These are phyloP conservation scores for Deroptyus accipitrinus DNA, from an alignment of 2,113 vertebrate species.

Conservation along the genomic window DNA sequence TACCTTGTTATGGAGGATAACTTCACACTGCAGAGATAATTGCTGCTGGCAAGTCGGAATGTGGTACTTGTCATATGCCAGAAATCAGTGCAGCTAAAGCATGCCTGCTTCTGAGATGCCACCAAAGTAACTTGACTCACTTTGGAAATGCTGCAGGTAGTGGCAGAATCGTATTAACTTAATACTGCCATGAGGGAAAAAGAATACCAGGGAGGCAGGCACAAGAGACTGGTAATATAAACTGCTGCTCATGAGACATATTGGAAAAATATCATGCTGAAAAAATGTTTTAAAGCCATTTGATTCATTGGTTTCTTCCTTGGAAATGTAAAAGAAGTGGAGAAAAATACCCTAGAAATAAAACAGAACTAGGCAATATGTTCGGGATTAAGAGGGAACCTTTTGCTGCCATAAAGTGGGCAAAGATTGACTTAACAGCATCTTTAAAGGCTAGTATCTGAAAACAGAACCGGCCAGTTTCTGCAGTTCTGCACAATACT, in stretches of 20 bases:
- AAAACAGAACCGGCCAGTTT: not conserved
- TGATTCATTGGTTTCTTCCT: not conserved
- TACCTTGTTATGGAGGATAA: not conserved
- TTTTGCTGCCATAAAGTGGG: not conserved
- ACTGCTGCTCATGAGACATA: not conserved
- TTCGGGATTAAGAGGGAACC: not conserved
- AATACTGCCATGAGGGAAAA: not conserved
- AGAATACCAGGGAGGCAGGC: not conserved
- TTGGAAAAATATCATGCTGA: not conserved
- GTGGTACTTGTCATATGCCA: not conserved
- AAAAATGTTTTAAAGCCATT: not conserved
- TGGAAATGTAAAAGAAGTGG: not conserved
- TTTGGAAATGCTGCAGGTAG: not conserved
- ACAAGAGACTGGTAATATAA: not conserved
- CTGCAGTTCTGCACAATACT: not conserved
- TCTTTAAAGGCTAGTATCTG: not conserved
- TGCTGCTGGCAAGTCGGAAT: not conserved
- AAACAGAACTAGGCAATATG: not conserved
- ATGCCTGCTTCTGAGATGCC: not conserved
- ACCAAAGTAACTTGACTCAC: not conserved
- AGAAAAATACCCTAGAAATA: constrained; percentile 2
- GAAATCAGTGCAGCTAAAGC: not conserved
- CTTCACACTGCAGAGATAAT: not conserved
- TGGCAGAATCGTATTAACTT: not conserved
- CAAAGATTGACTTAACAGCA: not conserved